phyloP scores from a whole-genome alignment of 2,888 invertebrate species.

The Dastarcus helophoroides region DNA sequence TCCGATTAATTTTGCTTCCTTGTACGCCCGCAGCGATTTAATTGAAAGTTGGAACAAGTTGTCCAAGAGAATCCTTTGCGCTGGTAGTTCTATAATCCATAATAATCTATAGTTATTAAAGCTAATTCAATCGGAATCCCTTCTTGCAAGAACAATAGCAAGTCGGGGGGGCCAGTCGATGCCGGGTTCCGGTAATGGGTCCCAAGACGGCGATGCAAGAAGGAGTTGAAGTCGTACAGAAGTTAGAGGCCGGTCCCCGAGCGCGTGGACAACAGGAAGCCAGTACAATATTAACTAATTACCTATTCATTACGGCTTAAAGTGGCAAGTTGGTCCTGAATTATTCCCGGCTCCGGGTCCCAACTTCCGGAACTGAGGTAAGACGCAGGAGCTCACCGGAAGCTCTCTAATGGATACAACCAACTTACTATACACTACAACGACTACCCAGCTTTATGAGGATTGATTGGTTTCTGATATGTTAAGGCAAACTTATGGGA shows the following conservation, averaged over 20 bases:
- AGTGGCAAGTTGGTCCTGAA: conserved; percentile 41
- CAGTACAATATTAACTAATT: conserved; percentile 39
- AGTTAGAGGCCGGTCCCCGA: conserved; percentile 17
- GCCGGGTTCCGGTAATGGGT: conserved; percentile 31
- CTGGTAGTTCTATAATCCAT: too few relatives aligned
- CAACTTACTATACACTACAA: conserved; percentile 20
- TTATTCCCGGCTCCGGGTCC: conserved; percentile 35
- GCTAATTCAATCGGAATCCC: conserved; percentile 37
- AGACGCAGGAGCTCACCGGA: conserved; percentile 36
- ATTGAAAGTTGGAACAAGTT: too few relatives aligned
- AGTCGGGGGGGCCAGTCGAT: conserved; percentile 22
- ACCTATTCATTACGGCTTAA: conserved; percentile 42
- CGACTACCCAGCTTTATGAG: conserved; percentile 29
- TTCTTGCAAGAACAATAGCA: conserved; percentile 27
- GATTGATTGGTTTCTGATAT: conserved; percentile 32
- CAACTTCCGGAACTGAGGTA: conserved; percentile 37
- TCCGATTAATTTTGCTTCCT: too few relatives aligned
- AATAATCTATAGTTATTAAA: conserved; percentile 32
- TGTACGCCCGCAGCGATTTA: too few relatives aligned
- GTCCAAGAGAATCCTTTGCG: too few relatives aligned
- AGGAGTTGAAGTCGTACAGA: conserved; percentile 20
- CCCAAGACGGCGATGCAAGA: conserved; percentile 29
- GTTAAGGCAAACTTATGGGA: too few relatives aligned
- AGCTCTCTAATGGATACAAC: conserved; percentile 32
- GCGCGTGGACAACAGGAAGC: conserved; percentile 35